Evolutionary conservation across 2,797 vertebrate species (phyloP), one percentile per base, ranked within the genome.

Genomic region (Atherinosoma microstoma): DNA sequence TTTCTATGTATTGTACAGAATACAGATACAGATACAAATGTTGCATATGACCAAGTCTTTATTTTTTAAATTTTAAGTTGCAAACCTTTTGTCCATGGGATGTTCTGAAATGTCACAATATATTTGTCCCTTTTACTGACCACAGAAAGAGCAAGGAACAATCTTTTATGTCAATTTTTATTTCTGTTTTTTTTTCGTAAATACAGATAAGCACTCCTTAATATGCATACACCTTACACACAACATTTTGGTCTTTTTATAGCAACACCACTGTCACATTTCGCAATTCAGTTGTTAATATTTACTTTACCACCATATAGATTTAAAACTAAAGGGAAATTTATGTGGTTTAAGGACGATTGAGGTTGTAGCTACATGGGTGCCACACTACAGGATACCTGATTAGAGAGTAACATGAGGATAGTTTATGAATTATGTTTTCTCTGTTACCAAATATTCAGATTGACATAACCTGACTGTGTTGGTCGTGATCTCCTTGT

Each of bases 1-100:
- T 94, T 95, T 92, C 70, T 93, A 97, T 96, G 94, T 94, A 95
- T 97, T 98, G 96, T 99, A 97, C 94, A 94, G 96, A 99, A 97
- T 99, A 97, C 97, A 98, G 96, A 96, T 96, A 95, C 94, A 96
- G 95, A 97, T 96, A 96, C 95, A 96, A 96, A 95, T 96, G 97
- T 97, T 96, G 95, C 97, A 96, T 96, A 97, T 97, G 96, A 94
- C 94, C 96, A 96, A 94, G 94, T 96, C 95, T 92, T 89, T 87
- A 30, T 83, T 82, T 94, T 92, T 91, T 74, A 30, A 53, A 71
- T 66, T 82, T 87, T 89, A n/a, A 42, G 68, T 91, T 90, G 73
- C 82, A 84, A 95, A 95, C 94, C 92, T 95, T 94, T 94, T 94
- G 94, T 97, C 95, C 94, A 96, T 96, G 95, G 96, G 96, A 95